Evolutionary conservation across 2,113 vertebrate genomes (phyloP).

Genomic region (Loxodonta africana): DNA sequence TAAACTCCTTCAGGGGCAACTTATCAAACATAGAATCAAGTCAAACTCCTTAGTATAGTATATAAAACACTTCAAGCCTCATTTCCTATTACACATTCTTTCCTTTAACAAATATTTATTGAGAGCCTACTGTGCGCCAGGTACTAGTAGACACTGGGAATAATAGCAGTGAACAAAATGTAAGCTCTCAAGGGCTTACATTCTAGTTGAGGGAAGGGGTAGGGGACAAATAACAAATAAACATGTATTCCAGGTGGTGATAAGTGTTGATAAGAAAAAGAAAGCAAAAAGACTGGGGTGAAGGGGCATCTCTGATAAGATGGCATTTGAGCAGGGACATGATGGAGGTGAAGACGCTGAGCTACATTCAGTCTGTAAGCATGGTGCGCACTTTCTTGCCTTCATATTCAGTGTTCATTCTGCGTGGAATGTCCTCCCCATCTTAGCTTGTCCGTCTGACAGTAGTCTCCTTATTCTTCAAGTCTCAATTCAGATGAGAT

Average conservation of each 20-base stretch:
- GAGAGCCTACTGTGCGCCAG: background rate
- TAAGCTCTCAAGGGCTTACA: background rate
- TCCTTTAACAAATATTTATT: conserved; percentile 8
- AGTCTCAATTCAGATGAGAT: background rate
- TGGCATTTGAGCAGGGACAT: background rate
- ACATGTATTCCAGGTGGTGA: background rate
- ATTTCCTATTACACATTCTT: background rate
- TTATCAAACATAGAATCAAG: conserved; percentile 36
- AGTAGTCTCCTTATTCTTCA: conserved; percentile 34
- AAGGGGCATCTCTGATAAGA: background rate
- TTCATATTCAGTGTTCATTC: conserved; percentile 20
- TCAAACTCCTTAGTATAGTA: background rate
- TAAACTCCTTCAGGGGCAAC: background rate
- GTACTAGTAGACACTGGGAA: background rate
- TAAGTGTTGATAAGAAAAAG: background rate
- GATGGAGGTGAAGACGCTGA: background rate
- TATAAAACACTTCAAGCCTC: background rate
- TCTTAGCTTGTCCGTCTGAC: background rate
- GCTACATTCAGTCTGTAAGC: conserved; percentile 7
- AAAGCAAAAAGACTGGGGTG: background rate
- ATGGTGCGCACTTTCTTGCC: background rate
- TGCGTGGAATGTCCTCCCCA: background rate
- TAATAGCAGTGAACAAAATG: background rate
- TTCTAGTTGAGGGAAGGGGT: background rate
- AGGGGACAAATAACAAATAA: background rate